Percentiles rank a stretch among this genome's conserved stretches.
These are phyloP conservation scores for Tholera decimalis DNA, from an alignment of 2,888 invertebrate species.

Conservation along the genomic window DNA sequence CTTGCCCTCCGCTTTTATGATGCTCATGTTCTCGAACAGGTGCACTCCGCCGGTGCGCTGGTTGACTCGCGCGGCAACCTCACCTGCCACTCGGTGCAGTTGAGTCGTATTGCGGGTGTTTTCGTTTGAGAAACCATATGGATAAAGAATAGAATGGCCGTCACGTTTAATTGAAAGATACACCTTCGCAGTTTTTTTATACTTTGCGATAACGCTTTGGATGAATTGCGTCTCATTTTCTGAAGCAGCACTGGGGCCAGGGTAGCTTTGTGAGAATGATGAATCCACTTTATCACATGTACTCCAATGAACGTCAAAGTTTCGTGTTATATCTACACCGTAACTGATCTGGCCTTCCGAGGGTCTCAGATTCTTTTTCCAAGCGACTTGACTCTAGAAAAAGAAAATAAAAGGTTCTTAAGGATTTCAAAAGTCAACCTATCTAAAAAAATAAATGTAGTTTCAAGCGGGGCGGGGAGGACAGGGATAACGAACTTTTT, in stretches of 20 bases:
- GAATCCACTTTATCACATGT: constrained; percentile 69
- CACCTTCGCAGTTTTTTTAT: constrained; percentile 88
- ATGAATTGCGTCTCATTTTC: constrained; percentile 93
- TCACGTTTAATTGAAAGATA: constrained; percentile 94
- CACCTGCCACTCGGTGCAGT: constrained; percentile 70
- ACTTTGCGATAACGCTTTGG: constrained; percentile 88
- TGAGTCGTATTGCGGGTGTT: constrained; percentile 42
- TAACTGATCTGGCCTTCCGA: constrained; percentile 66
- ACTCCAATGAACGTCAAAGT: constrained; percentile 81
- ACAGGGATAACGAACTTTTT: no score
- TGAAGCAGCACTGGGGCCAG: constrained; percentile 91
- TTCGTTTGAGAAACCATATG: constrained; percentile 90
- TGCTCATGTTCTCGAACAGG: constrained; percentile 76
- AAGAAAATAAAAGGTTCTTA: constrained; percentile 2
- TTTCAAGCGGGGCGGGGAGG: no score
- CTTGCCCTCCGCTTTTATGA: constrained; percentile 75
- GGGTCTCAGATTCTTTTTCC: constrained; percentile 80
- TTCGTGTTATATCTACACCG: constrained; percentile 84
- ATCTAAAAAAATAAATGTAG: no score
- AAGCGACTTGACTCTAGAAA: constrained; percentile 68
- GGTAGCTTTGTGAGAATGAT: constrained; percentile 83
- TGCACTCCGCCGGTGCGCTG: constrained; percentile 77
- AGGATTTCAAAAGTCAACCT: no score
- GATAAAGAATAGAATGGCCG: constrained; percentile 93
- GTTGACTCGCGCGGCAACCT: constrained; percentile 79